Conservation (phyloP, 2,113 vertebrate genomes). For the Crotalus tigris region DNA sequence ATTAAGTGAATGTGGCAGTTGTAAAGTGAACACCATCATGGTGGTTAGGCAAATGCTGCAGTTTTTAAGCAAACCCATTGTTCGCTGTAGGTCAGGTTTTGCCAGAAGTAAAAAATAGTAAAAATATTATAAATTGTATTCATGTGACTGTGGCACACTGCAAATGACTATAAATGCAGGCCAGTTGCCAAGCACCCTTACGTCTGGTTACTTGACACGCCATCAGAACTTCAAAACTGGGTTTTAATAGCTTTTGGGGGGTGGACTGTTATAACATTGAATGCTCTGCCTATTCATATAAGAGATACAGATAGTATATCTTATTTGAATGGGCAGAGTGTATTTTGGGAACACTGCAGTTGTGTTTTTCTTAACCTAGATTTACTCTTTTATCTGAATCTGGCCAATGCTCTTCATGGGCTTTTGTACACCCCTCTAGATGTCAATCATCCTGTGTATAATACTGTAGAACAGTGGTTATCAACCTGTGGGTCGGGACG, state of each 20-base stretch:
- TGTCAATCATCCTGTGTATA: background rate
- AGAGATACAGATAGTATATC: background rate
- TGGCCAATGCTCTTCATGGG: background rate
- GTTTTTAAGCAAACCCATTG: background rate
- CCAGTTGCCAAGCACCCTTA: background rate
- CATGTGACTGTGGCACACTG: background rate
- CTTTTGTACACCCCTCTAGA: background rate
- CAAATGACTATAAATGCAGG: background rate
- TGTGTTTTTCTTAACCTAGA: background rate
- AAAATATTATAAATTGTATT: background rate
- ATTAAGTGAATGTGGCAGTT: background rate
- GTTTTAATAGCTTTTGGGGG: background rate
- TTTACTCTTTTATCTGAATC: background rate
- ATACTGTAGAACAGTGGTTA: background rate
- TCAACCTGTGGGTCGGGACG: no score
- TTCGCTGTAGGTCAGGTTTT: background rate
- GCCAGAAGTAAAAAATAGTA: background rate
- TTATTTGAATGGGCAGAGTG: background rate
- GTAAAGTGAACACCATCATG: background rate
- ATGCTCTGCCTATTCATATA: background rate
- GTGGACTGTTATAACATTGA: background rate
- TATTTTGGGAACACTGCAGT: background rate
- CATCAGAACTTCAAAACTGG: background rate
- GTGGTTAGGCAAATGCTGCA: background rate
- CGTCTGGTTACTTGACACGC: accelerated